Evolutionary conservation across 2,113 vertebrate species (phyloP).

Genomic region (Gorsachius goisagi): DNA sequence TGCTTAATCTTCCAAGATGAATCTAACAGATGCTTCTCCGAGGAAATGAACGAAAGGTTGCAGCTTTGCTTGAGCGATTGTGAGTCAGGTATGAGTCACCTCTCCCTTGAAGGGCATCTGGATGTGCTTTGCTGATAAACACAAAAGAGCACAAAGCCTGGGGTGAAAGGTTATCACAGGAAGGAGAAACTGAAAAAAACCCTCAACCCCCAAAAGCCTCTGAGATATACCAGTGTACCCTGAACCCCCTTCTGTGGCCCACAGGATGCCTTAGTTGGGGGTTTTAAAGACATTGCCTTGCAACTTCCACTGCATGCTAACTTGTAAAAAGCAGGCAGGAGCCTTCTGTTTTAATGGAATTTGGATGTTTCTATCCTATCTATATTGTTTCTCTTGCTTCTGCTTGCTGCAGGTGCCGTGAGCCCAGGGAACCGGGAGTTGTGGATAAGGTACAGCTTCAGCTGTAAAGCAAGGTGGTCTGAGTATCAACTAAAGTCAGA

Average conservation of each 20-base stretch:
- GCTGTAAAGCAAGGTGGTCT: background rate
- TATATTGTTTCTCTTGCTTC: background rate
- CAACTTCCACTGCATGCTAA: background rate
- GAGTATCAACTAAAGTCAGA: background rate
- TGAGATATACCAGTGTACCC: background rate
- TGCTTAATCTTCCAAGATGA: conserved; percentile 58
- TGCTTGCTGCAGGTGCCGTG: background rate
- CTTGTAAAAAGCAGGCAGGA: background rate
- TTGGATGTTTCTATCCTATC: background rate
- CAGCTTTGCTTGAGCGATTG: conserved; percentile 58
- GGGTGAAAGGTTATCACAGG: conserved; percentile 60
- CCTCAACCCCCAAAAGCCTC: background rate
- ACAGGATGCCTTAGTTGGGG: background rate
- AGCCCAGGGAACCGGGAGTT: background rate
- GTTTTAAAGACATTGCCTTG: background rate
- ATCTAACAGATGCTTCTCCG: conserved; percentile 69
- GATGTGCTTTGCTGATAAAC: conserved; percentile 63
- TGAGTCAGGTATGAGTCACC: conserved; percentile 75
- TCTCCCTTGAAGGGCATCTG: conserved; percentile 67
- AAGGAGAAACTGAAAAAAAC: background rate
- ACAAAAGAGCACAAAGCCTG: conserved; percentile 57
- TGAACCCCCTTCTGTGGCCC: background rate
- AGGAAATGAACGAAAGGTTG: conserved; percentile 71
- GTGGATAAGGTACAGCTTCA: background rate
- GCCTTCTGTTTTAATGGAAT: background rate